Conservation (phyloP, 2,888 invertebrate genomes). For the Clusia tigrina region DNA sequence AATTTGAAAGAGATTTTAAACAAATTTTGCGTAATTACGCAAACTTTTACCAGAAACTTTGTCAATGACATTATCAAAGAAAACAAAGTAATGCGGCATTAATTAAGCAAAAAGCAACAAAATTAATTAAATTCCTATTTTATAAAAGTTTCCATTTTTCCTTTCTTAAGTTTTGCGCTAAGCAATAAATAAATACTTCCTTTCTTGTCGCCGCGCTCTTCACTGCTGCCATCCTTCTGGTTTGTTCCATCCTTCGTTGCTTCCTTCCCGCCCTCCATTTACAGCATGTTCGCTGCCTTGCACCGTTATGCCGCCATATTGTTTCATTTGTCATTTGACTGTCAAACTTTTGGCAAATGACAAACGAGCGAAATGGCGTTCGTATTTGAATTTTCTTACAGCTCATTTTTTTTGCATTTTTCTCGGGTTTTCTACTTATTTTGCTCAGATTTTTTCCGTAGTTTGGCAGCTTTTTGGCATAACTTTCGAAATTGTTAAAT, state of each 20-base stretch:
- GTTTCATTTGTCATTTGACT: constrained; percentile 12
- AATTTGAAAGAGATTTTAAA: background rate
- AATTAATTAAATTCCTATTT: constrained; percentile 6
- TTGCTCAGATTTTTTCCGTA: background rate
- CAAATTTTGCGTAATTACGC: background rate
- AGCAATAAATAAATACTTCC: constrained; percentile 12
- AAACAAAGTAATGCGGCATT: background rate
- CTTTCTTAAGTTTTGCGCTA: background rate
- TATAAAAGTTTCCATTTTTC: background rate
- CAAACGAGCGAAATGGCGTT: constrained; percentile 2
- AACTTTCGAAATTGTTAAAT: background rate
- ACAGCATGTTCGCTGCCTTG: background rate
- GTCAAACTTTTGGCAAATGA: constrained; percentile 9
- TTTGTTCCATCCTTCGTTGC: too few species aligned
- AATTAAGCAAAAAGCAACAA: constrained; percentile 5
- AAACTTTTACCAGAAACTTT: background rate
- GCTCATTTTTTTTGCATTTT: background rate
- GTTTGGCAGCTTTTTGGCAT: constrained; percentile 1
- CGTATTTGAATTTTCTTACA: background rate
- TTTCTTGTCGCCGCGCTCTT: too few species aligned
- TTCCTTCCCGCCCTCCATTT: background rate
- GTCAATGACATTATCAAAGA: background rate
- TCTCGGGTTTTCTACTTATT: background rate
- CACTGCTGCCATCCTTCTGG: too few species aligned
- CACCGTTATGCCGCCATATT: background rate